These are phyloP conservation scores for Crocuta crocuta DNA, from an alignment of 2,113 vertebrate genomes.

Conservation along the genomic window DNA sequence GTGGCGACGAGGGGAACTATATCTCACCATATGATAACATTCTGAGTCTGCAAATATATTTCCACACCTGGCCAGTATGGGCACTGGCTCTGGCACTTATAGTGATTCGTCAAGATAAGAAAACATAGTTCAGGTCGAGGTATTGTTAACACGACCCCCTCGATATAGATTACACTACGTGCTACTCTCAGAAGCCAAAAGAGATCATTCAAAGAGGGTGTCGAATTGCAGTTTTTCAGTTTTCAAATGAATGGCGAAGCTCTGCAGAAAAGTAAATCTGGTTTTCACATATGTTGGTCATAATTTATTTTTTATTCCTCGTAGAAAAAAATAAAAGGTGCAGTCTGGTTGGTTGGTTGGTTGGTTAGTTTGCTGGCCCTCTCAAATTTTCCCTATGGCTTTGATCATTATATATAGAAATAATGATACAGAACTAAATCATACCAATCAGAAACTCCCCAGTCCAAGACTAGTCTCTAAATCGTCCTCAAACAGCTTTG, in stretches of 20 bases:
- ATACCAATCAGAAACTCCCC: neutral
- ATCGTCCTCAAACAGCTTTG: neutral
- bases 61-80: neutral
- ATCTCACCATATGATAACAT: neutral
- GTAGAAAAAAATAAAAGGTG: neutral
- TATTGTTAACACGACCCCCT: neutral
- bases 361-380: neutral
- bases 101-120: neutral
- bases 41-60: neutral
- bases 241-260: neutral
- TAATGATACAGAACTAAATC: neutral
- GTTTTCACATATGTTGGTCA: conserved; percentile 12
- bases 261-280: neutral
- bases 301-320: neutral
- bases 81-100: neutral
- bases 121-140: neutral
- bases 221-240: neutral
- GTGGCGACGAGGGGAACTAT: neutral
- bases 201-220: neutral
- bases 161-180: neutral
- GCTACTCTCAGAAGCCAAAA: neutral
- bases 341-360: neutral
- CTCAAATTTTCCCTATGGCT: neutral
- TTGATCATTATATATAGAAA: neutral
- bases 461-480: neutral